phyloP scores from a whole-genome alignment of 2,888 invertebrate genomes.

The Stenoptilia bipunctidactyla region DNA sequence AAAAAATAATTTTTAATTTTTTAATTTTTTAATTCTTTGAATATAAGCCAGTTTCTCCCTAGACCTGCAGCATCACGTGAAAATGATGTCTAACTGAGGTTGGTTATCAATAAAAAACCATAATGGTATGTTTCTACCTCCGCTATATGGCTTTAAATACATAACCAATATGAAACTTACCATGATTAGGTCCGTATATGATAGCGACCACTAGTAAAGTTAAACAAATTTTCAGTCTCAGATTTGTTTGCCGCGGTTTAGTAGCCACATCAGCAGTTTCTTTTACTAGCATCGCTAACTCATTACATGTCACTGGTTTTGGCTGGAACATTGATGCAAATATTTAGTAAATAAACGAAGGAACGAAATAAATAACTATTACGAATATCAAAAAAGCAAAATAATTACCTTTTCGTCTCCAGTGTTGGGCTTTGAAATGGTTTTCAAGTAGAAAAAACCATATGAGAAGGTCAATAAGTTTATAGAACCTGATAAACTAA shows the following conservation, averaged over 20 bases:
- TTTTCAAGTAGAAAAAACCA: slow-evolving; percentile 36
- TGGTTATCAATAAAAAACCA: too few relatives aligned
- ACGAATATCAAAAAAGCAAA: too few relatives aligned
- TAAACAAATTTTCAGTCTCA: slow-evolving; percentile 48
- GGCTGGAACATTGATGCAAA: slow-evolving; percentile 25
- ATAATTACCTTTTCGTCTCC: slow-evolving; percentile 31
- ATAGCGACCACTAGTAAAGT: slow-evolving; percentile 59
- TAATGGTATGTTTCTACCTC: too few relatives aligned
- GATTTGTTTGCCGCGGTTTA: slow-evolving; percentile 50
- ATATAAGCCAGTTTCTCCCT: too few relatives aligned
- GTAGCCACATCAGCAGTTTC: slow-evolving; percentile 62
- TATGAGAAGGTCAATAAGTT: slow-evolving; percentile 53
- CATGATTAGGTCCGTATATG: slow-evolving; percentile 65
- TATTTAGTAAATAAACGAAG: background rate
- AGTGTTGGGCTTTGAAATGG: slow-evolving; percentile 35
- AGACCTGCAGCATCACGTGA: too few relatives aligned
- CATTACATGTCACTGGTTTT: slow-evolving; percentile 29
- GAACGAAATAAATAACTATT: too few relatives aligned
- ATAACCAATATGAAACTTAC: too few relatives aligned
- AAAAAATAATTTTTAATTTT: too few relatives aligned
- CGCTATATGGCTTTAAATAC: too few relatives aligned
- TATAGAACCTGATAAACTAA: slow-evolving; percentile 34
- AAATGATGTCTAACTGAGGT: too few relatives aligned
- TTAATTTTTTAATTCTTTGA: too few relatives aligned
- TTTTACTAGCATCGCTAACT: slow-evolving; percentile 39